phyloP scores from a whole-genome alignment of 2,888 invertebrate species.

The Buathra laborator region DNA sequence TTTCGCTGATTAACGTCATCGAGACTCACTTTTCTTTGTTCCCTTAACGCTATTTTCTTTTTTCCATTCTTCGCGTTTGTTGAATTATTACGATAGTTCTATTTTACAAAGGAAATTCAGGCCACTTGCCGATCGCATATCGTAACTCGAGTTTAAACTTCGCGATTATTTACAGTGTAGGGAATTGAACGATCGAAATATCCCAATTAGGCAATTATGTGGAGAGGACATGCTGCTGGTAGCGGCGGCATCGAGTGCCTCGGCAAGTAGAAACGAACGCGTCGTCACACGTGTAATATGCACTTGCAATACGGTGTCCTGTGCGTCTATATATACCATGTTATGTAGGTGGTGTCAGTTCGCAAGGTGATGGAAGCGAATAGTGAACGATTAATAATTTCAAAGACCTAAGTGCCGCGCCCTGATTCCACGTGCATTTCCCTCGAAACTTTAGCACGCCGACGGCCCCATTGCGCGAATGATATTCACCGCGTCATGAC shows the following conservation, averaged over 20 bases:
- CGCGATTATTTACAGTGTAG: constrained; percentile 12
- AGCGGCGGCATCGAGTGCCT: constrained; percentile 8
- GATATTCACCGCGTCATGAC: constrained; percentile 38
- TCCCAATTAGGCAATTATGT: constrained; percentile 55
- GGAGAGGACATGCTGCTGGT: background rate
- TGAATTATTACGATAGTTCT: constrained; percentile 19
- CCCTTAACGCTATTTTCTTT: background rate
- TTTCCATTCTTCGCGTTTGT: background rate
- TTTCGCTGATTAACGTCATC: constrained; percentile 48
- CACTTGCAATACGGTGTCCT: constrained; percentile 18
- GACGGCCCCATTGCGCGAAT: constrained; percentile 51
- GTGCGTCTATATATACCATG: constrained; percentile 17
- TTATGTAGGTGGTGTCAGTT: constrained; percentile 48
- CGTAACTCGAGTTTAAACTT: background rate
- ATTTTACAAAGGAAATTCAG: constrained; percentile 40
- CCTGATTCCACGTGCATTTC: constrained; percentile 46
- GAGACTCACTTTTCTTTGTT: constrained; percentile 5
- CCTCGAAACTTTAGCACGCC: constrained; percentile 24
- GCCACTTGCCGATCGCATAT: background rate
- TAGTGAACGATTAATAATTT: constrained; percentile 62
- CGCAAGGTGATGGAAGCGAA: constrained; percentile 56
- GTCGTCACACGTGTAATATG: constrained; percentile 52
- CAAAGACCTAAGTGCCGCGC: constrained; percentile 54
- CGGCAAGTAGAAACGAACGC: constrained; percentile 13
- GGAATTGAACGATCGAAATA: constrained; percentile 47